Evolutionary conservation across 2,888 invertebrate genomes (phyloP), one percentile per base, ranked within the genome.

Genomic region (Osedax frankpressi): DNA sequence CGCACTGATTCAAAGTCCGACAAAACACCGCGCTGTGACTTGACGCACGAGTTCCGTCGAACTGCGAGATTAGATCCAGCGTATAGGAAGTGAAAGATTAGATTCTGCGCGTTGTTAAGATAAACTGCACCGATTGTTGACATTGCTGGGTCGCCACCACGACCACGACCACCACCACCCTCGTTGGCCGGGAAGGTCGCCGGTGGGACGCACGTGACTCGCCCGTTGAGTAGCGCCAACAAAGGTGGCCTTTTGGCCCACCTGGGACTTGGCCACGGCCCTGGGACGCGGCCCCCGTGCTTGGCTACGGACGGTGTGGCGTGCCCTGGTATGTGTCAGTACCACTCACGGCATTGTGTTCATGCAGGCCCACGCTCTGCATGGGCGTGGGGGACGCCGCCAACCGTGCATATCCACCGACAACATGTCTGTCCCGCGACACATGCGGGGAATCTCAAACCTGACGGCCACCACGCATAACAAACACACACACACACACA

Each of bases 71-170:
- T 65, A 65, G n/a, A 65, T 65, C 19, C 65, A 65, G 24, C 24
- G 24, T 24, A 65, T 65, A 65, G 65, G 65, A 65, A 65, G 65
- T 65, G 65, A 65, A 65, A 65, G 65, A 65, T 65, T 65, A 65
- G 65, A 65, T 65, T 65, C 24, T 65, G 2, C 65, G 25, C 24
- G n/a, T 65, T 65, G 65, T 65, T 65, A 65, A 65, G 65, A 65
- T 65, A 65, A 65, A 65, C 65, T 65, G 25, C 65, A 65, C 65
- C 1, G 24, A 65, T 2, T 65, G 65, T 65, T 65, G 65, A 65
- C 65, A 24, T 65, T 65, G 65, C 65, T 24, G 65, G 65, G 25
- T 65, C 65, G 19, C 63, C 63, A 3, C n/a, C n/a, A n/a, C n/a
- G n/a, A n/a, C n/a, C n/a, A n/a, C n/a, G n/a, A n/a, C n/a, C 63